These are phyloP conservation scores for Tethea ocularis DNA, from an alignment of 2,888 invertebrate genomes.

Conservation along the genomic window DNA sequence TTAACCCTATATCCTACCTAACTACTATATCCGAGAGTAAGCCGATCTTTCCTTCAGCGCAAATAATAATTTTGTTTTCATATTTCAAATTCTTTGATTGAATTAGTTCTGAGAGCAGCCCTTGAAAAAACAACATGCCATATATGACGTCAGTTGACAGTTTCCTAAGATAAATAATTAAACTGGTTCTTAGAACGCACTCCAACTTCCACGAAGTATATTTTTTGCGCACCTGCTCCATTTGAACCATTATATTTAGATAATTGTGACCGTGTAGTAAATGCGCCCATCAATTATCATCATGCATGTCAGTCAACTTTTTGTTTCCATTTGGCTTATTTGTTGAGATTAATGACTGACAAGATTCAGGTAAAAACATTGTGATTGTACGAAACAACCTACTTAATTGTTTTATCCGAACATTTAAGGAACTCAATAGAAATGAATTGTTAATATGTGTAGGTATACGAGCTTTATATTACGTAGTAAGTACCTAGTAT, in stretches of 20 bases:
- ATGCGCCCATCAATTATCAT: slow-evolving; percentile 66
- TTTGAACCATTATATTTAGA: slow-evolving; percentile 53
- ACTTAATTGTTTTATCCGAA: neutral
- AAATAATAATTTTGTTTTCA: neutral
- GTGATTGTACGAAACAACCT: too few relatives aligned
- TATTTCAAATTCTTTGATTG: slow-evolving; percentile 14
- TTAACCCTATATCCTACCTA: too few relatives aligned
- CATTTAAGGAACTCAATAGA: neutral
- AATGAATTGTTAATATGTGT: too few relatives aligned
- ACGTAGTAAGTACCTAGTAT: too few relatives aligned
- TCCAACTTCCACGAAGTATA: slow-evolving; percentile 62
- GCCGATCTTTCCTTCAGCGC: neutral
- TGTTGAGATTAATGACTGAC: slow-evolving; percentile 38
- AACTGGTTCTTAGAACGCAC: slow-evolving; percentile 65
- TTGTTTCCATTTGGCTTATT: slow-evolving; percentile 38
- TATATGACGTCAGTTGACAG: slow-evolving; percentile 57
- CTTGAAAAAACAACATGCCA: slow-evolving; percentile 28
- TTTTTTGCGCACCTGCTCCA: slow-evolving; percentile 69
- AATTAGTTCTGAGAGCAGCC: slow-evolving; percentile 26
- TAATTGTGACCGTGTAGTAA: slow-evolving; percentile 60
- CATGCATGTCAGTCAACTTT: slow-evolving; percentile 48
- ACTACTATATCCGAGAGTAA: neutral
- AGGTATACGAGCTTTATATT: neutral
- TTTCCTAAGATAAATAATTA: slow-evolving; percentile 42
- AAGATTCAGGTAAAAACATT: too few relatives aligned